Conservation (phyloP, 2,888 invertebrate genomes). For the Calameuta idolon region DNA sequence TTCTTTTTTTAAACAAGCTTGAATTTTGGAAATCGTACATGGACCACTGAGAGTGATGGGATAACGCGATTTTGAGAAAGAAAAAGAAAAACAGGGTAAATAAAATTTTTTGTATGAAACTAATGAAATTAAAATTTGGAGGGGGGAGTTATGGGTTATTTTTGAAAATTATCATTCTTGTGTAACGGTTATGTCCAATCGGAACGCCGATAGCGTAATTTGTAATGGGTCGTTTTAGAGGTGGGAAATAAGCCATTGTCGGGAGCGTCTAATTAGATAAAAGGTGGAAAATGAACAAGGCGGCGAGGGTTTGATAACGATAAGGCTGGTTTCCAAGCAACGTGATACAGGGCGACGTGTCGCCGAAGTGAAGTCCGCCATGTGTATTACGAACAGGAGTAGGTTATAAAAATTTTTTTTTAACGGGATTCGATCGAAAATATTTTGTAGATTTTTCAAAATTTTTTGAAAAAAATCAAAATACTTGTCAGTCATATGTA, state of each 20-base stretch:
- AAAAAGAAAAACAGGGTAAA: background rate
- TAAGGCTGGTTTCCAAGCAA: background rate
- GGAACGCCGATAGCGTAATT: background rate
- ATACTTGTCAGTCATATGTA: too few species aligned
- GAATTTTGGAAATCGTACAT: background rate
- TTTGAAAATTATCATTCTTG: background rate
- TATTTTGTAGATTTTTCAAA: too few species aligned
- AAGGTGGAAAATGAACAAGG: background rate
- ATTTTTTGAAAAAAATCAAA: too few species aligned
- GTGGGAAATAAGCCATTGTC: background rate
- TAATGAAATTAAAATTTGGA: background rate
- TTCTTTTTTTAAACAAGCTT: background rate
- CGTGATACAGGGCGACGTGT: background rate
- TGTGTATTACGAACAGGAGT: background rate
- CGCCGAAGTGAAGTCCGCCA: background rate
- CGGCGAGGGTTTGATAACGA: background rate
- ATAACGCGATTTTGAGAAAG: background rate
- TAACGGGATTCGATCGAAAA: too few species aligned
- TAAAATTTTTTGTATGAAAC: background rate
- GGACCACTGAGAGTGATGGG: background rate
- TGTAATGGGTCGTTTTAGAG: background rate
- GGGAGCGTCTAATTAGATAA: slow-evolving; percentile 3
- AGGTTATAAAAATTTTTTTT: background rate
- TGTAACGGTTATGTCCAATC: background rate
- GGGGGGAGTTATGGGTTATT: background rate